Evolutionary conservation across 1,140 invertebrate species (phyloP), one percentile per base, ranked within the genome.

Genomic region (Ctenoplectra terminalis): DNA sequence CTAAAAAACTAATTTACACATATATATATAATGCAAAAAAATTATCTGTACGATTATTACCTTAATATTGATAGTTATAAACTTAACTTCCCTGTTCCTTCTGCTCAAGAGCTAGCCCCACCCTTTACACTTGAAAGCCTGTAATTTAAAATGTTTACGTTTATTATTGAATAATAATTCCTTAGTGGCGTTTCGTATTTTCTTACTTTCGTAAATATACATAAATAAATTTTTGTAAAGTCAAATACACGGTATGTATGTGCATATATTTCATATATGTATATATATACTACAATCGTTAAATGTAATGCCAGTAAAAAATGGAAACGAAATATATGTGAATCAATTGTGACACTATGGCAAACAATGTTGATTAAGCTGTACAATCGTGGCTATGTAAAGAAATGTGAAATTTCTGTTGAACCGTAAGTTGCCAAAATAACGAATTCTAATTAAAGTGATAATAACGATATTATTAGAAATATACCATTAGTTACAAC

Each of bases 171-270:
- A 91, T 87, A 88, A 90, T 90, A 90, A 91, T 92, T 91, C 87
- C 89, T 91, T 92, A 92, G 89, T 89, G 91, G 92, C 90, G 90
- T 94, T 93, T 94, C 92, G 90, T 94, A 94, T 93, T 94, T 94
- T 94, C 93, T 94, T 94, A 93, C 92, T 94, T 93, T 94, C 91
- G 88, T 94, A 93, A 92, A 92, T 83, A 90, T 88, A 90, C 84
- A 89, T 89, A 92, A 88, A 92, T 90, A 92, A 91, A 93, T 92
- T 93, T 92, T 93, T 93, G 90, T 92, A 92, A 93, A 93, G 88
- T 92, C 87, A 79, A 88, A 86, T 83, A 73, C 84, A 85, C 80
- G 75, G 77, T 85, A 85, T 86, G 67, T 78, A 61, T 81, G 3
- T 64, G 8, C 8, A 26, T 64, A 26, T 43, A 60, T 34, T 26